phyloP scores from a whole-genome alignment of 2,113 vertebrate genomes.

The Centropristis striata region DNA sequence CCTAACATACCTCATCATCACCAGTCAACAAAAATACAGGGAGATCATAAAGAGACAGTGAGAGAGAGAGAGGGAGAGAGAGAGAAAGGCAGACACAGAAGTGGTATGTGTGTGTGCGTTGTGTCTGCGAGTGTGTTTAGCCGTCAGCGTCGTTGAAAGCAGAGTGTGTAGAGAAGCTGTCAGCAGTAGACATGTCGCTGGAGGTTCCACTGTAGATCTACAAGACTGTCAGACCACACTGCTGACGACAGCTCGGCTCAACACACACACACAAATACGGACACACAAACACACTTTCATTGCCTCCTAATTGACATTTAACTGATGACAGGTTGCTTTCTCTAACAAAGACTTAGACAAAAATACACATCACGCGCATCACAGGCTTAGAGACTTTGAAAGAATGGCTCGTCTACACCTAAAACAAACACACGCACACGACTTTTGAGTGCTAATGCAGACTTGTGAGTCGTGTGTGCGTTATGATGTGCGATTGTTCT shows the following conservation, averaged over 20 bases:
- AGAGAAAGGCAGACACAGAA: conserved; percentile 54
- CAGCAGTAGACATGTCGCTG: conserved; percentile 73
- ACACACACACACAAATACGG: conserved; percentile 35
- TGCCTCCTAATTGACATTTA: conserved; percentile 76
- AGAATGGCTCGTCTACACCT: conserved; percentile 58
- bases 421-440: conserved; percentile 52
- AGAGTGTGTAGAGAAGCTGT: conserved; percentile 78
- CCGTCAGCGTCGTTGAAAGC: conserved; percentile 73
- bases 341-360: conserved; percentile 57
- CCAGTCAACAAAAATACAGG: conserved; percentile 72
- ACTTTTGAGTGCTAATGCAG: conserved; percentile 44
- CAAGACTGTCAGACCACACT: conserved; percentile 74
- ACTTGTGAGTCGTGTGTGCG: conserved; percentile 10
- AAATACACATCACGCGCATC: conserved; percentile 65
- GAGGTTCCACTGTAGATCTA: conserved; percentile 76
- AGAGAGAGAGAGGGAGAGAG: conserved; percentile 30
- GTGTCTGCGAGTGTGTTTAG: conserved; percentile 58
- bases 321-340: conserved; percentile 72
- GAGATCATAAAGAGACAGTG: conserved; percentile 69
- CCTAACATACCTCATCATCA: conserved; percentile 72
- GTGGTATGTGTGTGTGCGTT: conserved; percentile 31
- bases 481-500: conserved; percentile 48
- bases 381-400: conserved; percentile 48
- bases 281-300: conserved; percentile 45
- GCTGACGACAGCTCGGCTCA: conserved; percentile 64